These are phyloP conservation scores for Scaptomyza reducta DNA, from an alignment of 2,888 invertebrate genomes.

Conservation along the genomic window DNA sequence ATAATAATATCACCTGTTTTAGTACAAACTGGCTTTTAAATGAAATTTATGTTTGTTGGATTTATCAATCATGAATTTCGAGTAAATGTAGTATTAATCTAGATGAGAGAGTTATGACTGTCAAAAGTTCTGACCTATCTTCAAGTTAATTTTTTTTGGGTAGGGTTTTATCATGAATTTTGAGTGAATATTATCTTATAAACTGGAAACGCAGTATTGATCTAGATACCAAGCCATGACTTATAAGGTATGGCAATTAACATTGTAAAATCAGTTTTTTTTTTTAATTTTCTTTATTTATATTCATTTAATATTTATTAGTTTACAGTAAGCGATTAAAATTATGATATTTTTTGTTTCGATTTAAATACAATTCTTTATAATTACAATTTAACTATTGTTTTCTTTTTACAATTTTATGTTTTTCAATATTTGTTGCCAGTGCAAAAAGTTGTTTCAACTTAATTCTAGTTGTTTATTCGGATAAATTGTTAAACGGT, in stretches of 20 bases:
- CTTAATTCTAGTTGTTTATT: conserved; percentile 50
- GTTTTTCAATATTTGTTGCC: conserved; percentile 76
- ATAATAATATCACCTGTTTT: conserved; percentile 3
- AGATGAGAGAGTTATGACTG: no score
- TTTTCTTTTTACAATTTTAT: conserved; percentile 75
- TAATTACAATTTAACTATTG: conserved; percentile 83
- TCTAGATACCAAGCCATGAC: no score
- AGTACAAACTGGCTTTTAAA: conserved; percentile 24
- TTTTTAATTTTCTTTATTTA: conserved; percentile 66
- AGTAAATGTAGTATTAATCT: no score
- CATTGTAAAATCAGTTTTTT: conserved; percentile 5
- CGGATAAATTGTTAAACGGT: conserved; percentile 22
- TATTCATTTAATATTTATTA: conserved; percentile 79
- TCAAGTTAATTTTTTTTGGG: no score
- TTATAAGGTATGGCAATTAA: no score
- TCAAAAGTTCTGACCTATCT: no score
- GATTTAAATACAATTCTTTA: conserved; percentile 74
- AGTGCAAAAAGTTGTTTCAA: conserved; percentile 81
- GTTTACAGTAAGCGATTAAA: conserved; percentile 81
- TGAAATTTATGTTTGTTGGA: not conserved
- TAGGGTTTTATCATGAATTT: no score
- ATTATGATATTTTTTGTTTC: conserved; percentile 59
- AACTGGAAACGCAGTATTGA: no score
- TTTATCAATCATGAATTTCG: not conserved
- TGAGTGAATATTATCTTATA: no score